Evolutionary conservation across 1,140 invertebrate genomes (phyloP).

Genomic region (Tachypleus tridentatus): DNA sequence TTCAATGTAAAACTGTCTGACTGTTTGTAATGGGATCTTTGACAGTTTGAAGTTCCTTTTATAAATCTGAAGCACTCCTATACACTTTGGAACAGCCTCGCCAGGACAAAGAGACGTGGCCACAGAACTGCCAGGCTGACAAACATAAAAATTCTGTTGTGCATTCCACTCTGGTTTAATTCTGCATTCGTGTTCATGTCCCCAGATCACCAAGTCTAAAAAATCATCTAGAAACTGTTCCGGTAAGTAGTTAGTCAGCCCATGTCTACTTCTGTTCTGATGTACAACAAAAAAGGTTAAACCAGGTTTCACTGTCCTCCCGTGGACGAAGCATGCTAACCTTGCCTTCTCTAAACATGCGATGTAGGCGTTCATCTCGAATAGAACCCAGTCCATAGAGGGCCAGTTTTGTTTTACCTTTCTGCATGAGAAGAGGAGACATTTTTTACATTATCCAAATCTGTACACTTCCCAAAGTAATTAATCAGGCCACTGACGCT

Average conservation of each 20-base stretch:
- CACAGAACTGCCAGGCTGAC: conserved; percentile 90
- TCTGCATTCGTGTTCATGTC: conserved; percentile 93
- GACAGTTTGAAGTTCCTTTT: conserved; percentile 45
- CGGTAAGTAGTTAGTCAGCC: conserved; percentile 69
- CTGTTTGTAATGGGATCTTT: conserved; percentile 62
- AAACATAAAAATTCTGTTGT: conserved; percentile 55
- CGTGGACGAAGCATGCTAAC: conserved; percentile 53
- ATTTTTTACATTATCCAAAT: conserved; percentile 62
- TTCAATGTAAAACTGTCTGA: conserved; percentile 73
- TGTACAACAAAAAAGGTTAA: conserved; percentile 90
- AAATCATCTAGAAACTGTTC: conserved; percentile 73
- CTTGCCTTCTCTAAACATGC: conserved; percentile 60
- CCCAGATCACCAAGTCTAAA: conserved; percentile 89
- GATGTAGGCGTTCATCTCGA: conserved; percentile 75
- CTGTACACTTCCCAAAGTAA: conserved; percentile 60
- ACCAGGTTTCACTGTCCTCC: conserved; percentile 53
- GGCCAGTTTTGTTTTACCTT: conserved; percentile 71
- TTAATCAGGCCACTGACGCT: conserved; percentile 74
- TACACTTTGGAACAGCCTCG: conserved; percentile 72
- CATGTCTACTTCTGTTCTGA: conserved; percentile 77
- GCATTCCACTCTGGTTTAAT: conserved; percentile 54
- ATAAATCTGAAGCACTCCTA: conserved; percentile 51
- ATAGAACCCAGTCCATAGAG: conserved; percentile 91
- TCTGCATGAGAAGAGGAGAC: conserved; percentile 70
- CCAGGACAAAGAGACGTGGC: conserved; percentile 81